Base-by-base conservation (phyloP, 1,140 invertebrate species). In the Drosophila arawakana region DNA sequence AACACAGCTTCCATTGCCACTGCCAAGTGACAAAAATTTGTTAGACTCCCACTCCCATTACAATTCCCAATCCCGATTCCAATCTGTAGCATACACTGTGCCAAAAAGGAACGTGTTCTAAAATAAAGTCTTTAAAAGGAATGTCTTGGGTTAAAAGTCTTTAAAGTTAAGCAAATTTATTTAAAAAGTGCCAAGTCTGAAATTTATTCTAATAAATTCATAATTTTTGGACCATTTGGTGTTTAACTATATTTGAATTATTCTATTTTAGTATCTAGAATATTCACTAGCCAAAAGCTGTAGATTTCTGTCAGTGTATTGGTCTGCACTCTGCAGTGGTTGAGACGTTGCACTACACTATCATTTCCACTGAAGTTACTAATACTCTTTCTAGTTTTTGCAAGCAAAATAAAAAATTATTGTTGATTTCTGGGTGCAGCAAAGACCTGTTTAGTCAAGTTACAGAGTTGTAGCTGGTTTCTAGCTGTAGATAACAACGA, bases 401-500 rank as follows among this genome's bases (percentile, higher is more conserved):
- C 25, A 30, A 30, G 25, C 25, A 30, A 30, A 30, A 30, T 2
- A 30, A 30, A 30, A 3, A 30, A 30, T 30, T 30, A 52, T n/a
- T 55, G 52, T 39, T 30, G 25, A 34, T 49, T 61, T 52, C 35
- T 63, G 35, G 60, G 60, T 63, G 47, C 60, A 63, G 60, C 47
- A 7, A 10, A 50, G 60, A 62, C 47, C 60, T 50, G 60, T 55
- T 55, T 47, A 13, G 6, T 55, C 7, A 54, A 7, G 35, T 55
- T 55, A 39, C 52, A 39, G 41, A 37, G 15, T n/a, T 4, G 49
- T 30, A 54, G 60, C 62, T 59, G 37, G 71, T 47, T 49, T 50
- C 35, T 46, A 73, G 71, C 25, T 30, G 3, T 46, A 73, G 71
- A 73, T 73, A 73, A 68, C 47, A 60, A 69, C 71, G 65, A 73